Evolutionary conservation across 2,797 vertebrate species (phyloP).

Genomic region (Mus minutoides): DNA sequence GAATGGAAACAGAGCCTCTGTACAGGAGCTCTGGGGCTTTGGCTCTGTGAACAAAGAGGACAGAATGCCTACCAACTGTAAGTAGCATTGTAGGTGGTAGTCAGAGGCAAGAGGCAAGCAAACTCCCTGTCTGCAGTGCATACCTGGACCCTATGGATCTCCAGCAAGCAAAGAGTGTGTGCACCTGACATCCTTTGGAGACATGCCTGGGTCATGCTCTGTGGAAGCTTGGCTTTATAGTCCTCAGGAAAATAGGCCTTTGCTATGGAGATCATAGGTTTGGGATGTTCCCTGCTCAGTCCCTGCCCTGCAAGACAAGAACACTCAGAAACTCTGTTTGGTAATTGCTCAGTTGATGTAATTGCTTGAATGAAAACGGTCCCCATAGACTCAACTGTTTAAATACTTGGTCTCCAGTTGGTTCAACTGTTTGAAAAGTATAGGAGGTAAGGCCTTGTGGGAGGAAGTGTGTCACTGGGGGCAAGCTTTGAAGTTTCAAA

Average conservation of each 20-base stretch:
- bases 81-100: accelerated
- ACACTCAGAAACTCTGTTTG: neutral
- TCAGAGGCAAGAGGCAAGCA: neutral
- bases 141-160: neutral
- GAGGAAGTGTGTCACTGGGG: neutral
- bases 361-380: neutral
- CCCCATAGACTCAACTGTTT: neutral
- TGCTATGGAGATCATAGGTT: neutral
- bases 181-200: neutral
- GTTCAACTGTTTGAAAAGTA: neutral
- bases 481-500: neutral
- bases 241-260: neutral
- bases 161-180: neutral
- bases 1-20: neutral
- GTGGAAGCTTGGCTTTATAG: neutral
- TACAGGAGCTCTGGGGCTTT: neutral
- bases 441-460: neutral
- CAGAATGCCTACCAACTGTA: neutral
- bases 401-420: neutral
- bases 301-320: neutral
- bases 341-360: neutral
- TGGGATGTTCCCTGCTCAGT: neutral
- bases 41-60: neutral
- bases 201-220: neutral
- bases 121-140: neutral